Base-by-base conservation (phyloP, 2,113 vertebrate genomes). In the Herpailurus yagouaroundi region DNA sequence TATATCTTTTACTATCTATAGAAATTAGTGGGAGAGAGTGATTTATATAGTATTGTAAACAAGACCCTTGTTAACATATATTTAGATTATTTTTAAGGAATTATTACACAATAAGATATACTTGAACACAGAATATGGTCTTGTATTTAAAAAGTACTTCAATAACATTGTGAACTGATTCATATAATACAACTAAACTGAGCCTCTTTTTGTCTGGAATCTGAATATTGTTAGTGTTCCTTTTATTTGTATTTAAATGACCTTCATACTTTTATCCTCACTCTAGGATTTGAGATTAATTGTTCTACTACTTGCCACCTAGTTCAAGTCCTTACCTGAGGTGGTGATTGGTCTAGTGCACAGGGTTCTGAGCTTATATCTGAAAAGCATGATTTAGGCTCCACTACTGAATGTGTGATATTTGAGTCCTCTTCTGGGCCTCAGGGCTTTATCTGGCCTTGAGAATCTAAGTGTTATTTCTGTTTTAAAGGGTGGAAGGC, bases 61-160 rank as follows among this genome's bases (percentile, higher is more conserved):
- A 66, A 96, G 23, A 31, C 45, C 74, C 7, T 73, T 55, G 15
- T 92, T 83, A 92, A 19, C 50, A 14, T 45, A 33, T 33, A 16
- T 96, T 91, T 95, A 90, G 64, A 86, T 57, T 76, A 69, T 73
- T 45, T 96, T 86, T 83, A 89, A 68, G 68, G 48, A 96, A 74
- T 85, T 81, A 73, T 38, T 82, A 7, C 13, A 55, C 50, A 80
- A 31, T 52, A 89, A 76, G 82, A 57, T 92, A 45, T 55, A 85
- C 31, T 82, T 91, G 52, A 73, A 83, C 31, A 73, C 77, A 36
- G 10, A 93, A 0, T 93, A 29, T 63, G 41, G 5, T 80, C 69
- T 77, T 79, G 38, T 50, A 27, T 83, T 86, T 95, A 83, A 74
- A 38, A 92, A n/a, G 16, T 82, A 50, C 48, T 88, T 96, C 25